phyloP scores from a whole-genome alignment of 2,113 vertebrate genomes.

The Pedetes capensis region DNA sequence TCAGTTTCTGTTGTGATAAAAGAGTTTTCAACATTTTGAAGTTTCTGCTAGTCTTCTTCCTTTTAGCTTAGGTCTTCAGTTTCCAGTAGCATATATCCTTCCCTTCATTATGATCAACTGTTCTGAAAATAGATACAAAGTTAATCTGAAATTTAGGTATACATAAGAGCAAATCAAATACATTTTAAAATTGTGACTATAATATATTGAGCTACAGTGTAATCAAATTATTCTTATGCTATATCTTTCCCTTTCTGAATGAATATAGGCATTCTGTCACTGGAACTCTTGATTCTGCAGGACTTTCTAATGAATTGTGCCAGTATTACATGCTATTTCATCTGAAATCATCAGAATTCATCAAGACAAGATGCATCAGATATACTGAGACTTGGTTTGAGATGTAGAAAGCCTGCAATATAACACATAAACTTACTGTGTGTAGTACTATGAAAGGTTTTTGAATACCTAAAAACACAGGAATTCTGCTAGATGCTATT shows the following conservation, averaged over 20 bases:
- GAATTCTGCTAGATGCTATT: background rate
- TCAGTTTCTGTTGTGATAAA: background rate
- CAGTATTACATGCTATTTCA: background rate
- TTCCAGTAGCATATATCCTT: background rate
- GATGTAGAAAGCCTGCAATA: slow-evolving; percentile 12
- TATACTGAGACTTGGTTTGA: background rate
- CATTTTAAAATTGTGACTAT: slow-evolving; percentile 14
- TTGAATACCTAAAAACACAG: background rate
- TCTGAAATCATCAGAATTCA: slow-evolving; percentile 19
- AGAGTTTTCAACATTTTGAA: slow-evolving; percentile 24
- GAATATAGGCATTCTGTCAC: slow-evolving; percentile 14
- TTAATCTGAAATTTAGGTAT: slow-evolving; percentile 42
- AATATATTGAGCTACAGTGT: slow-evolving; percentile 26
- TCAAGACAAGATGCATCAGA: slow-evolving; percentile 16
- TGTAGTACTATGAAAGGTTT: background rate
- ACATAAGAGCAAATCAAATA: slow-evolving; percentile 6
- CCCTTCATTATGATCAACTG: background rate
- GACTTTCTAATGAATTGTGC: background rate
- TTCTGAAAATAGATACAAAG: slow-evolving; percentile 37
- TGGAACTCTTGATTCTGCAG: background rate
- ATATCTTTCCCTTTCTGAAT: background rate
- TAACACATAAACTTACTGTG: background rate
- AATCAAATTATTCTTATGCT: background rate
- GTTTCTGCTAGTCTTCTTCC: background rate
- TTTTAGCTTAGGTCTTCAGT: background rate